Evolutionary conservation across 2,888 invertebrate species (phyloP).

Genomic region (Leptopilina myrica): DNA sequence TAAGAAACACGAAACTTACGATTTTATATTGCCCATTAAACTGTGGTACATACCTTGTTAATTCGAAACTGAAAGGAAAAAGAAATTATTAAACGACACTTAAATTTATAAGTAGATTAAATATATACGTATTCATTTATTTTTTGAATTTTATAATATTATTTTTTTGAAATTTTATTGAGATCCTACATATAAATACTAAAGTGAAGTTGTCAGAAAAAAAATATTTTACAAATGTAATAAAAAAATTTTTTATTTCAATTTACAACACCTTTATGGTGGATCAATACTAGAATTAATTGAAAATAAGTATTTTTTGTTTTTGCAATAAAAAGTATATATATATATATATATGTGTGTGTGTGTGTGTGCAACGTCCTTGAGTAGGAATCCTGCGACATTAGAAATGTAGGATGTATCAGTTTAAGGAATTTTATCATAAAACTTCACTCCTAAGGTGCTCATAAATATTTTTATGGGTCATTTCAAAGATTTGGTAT

Average conservation of each 20-base stretch:
- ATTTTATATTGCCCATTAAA: conserved; percentile 9
- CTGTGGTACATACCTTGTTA: conserved; percentile 9
- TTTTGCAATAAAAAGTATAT: not conserved
- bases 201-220: not conserved
- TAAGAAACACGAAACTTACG: not conserved
- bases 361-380: not conserved
- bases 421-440: conserved; percentile 31
- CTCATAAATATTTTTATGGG: conserved; percentile 35
- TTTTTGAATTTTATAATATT: not conserved
- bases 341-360: no score
- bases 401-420: conserved; percentile 25
- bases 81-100: conserved; percentile 3
- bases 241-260: not conserved
- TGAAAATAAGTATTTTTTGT: not conserved
- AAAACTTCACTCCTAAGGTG: conserved; percentile 30
- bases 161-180: not conserved
- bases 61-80: not conserved
- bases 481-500: conserved; percentile 37
- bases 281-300: conserved; percentile 14
- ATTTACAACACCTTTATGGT: not conserved
- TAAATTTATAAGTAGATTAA: not conserved
- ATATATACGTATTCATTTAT: not conserved
- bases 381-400: not conserved
- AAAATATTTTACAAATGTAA: not conserved
- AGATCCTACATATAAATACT: not conserved